Conservation (phyloP, 2,888 invertebrate species). For the Chromoteleia sp. region DNA sequence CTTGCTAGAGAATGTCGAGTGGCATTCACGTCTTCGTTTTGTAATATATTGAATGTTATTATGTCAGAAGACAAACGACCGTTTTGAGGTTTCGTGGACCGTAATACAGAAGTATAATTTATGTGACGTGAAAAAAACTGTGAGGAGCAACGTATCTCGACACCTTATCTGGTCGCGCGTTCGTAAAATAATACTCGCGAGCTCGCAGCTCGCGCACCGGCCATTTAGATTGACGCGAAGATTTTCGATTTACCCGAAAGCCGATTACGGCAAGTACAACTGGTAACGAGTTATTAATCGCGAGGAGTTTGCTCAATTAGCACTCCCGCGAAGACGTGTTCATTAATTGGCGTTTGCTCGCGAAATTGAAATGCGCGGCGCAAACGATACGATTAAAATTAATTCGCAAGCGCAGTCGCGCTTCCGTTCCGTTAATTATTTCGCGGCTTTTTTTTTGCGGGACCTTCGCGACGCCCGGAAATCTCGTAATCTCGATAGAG, state of each 20-base stretch:
- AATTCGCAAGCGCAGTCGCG: constrained; percentile 21
- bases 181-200: constrained; percentile 23
- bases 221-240: constrained; percentile 19
- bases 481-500: constrained; percentile 46
- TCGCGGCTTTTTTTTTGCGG: constrained; percentile 5
- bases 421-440: not conserved
- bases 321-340: constrained; percentile 36
- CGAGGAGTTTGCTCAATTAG: constrained; percentile 44
- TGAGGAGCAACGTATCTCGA: constrained; percentile 42
- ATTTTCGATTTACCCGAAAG: constrained; percentile 41
- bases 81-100: constrained; percentile 30
- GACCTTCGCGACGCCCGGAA: constrained; percentile 25
- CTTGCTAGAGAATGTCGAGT: constrained; percentile 10
- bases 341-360: constrained; percentile 44
- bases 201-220: constrained; percentile 4
- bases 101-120: constrained; percentile 57
- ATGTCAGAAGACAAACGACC: constrained; percentile 61
- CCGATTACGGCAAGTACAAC: constrained; percentile 47
- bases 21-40: constrained; percentile 26
- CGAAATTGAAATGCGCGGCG: constrained; percentile 40
- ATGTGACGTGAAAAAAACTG: constrained; percentile 47
- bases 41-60: constrained; percentile 43
- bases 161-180: constrained; percentile 39
- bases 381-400: constrained; percentile 14
- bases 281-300: constrained; percentile 44